Percentiles rank a stretch among this genome's conserved stretches.
phyloP scores from a whole-genome alignment of 1,140 invertebrate species.

The Drosophila varians region DNA sequence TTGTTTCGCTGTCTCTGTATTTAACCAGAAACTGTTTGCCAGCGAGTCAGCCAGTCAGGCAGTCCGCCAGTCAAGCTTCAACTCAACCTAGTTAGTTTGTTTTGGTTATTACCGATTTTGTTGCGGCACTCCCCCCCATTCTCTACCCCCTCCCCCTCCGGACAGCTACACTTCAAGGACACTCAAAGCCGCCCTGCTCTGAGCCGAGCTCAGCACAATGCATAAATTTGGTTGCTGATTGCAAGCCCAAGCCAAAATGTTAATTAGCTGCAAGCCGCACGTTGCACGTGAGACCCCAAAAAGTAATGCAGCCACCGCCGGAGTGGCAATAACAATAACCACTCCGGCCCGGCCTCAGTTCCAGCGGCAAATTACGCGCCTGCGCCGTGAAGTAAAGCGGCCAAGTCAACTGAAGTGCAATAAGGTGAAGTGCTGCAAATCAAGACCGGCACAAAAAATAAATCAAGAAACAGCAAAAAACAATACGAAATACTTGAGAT shows the following conservation, averaged over 20 bases:
- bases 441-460: conserved; percentile 13
- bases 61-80: background rate
- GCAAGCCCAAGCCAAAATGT: conserved; percentile 62
- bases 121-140: background rate
- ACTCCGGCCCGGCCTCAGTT: background rate
- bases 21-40: conserved; percentile 23
- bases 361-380: conserved; percentile 62
- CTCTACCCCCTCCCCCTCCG: background rate
- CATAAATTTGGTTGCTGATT: conserved; percentile 66
- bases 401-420: conserved; percentile 25
- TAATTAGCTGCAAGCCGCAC: conserved; percentile 58
- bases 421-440: conserved; percentile 37
- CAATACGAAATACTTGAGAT: conserved; percentile 2
- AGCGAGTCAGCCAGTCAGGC: background rate
- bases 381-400: conserved; percentile 30
- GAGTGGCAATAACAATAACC: conserved; percentile 30
- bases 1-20: conserved; percentile 20
- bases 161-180: background rate
- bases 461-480: conserved; percentile 4
- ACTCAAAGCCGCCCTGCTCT: background rate
- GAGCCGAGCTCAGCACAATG: conserved; percentile 29
- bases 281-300: conserved; percentile 60
- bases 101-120: conserved; percentile 15
- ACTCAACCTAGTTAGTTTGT: conserved; percentile 26
- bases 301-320: conserved; percentile 17